These are phyloP conservation scores for Rhabdomys pumilio DNA, from an alignment of 2,797 vertebrate genomes.

Conservation along the genomic window DNA sequence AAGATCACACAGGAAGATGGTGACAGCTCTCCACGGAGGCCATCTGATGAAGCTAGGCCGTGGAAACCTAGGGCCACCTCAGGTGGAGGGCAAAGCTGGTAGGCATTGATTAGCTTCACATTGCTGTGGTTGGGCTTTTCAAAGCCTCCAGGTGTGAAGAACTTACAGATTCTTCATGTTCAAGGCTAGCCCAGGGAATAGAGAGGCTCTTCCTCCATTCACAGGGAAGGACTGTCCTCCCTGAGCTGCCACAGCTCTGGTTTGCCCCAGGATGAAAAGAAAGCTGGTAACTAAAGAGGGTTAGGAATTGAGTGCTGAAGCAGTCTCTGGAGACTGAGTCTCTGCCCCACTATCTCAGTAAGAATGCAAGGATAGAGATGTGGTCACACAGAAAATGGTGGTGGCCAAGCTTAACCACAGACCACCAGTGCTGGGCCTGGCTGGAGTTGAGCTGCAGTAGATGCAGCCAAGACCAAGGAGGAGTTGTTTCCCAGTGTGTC, in stretches of 20 bases:
- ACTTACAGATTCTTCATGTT: neutral
- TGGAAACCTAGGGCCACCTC: neutral
- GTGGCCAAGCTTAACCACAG: neutral
- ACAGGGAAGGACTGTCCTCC: neutral
- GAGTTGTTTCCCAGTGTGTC: neutral
- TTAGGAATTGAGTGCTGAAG: neutral
- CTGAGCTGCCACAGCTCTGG: neutral
- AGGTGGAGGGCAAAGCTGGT: neutral
- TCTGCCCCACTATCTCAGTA: neutral
- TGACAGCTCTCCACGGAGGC: neutral
- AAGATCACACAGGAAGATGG: neutral
- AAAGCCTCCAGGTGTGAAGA: neutral
- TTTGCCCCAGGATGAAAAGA: neutral
- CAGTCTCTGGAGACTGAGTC: neutral
- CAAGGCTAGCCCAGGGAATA: neutral
- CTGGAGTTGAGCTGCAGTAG: neutral
- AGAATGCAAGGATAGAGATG: neutral
- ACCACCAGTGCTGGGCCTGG: neutral
- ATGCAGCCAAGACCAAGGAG: neutral
- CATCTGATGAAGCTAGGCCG: neutral
- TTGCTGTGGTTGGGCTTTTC: constrained; percentile 1
- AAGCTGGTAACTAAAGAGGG: neutral
- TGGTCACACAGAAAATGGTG: neutral
- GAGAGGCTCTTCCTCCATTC: neutral
- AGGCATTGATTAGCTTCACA: neutral